A percentile compares a stretch with the other conserved stretches of the same genome.
These are phyloP conservation scores for Brassicogethes aeneus DNA, from an alignment of 2,888 invertebrate genomes.

Conservation along the genomic window DNA sequence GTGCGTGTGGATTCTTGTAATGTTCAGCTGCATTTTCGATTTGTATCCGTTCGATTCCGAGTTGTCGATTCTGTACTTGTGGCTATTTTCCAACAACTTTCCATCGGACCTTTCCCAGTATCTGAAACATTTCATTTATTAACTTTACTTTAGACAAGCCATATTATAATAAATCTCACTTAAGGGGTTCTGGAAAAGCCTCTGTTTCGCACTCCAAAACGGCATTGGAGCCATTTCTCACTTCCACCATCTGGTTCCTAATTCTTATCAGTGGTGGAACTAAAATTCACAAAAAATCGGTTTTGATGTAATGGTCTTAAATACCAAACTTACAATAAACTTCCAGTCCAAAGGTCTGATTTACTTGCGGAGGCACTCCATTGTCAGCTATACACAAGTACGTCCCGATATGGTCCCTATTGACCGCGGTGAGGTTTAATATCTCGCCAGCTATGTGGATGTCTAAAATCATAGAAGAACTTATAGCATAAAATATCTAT, in stretches of 20 bases:
- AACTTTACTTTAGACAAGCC: too few species aligned
- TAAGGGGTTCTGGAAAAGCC: conserved; percentile 77
- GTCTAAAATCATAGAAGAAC: conserved; percentile 47
- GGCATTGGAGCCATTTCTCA: conserved; percentile 58
- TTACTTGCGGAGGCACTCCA: conserved; percentile 75
- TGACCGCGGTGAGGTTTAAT: conserved; percentile 68
- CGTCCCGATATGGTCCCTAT: conserved; percentile 65
- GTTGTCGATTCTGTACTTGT: conserved; percentile 55
- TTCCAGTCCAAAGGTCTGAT: conserved; percentile 73
- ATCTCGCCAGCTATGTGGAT: conserved; percentile 66
- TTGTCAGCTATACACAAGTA: conserved; percentile 77
- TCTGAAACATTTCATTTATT: conserved; percentile 46
- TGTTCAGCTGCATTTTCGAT: conserved; percentile 70
- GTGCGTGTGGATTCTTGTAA: conserved; percentile 54
- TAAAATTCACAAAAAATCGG: conserved; percentile 38
- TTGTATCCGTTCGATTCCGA: conserved; percentile 49
- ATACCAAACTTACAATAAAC: conserved; percentile 76
- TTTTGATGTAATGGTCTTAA: too few species aligned
- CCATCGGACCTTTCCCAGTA: conserved; percentile 81
- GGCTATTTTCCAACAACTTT: conserved; percentile 57
- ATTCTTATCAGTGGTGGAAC: conserved; percentile 80
- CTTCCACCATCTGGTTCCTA: conserved; percentile 64
- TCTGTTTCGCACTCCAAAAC: conserved; percentile 78
- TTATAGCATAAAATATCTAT: conserved; percentile 2
- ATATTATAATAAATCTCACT: conserved; percentile 40